A percentile compares a stretch with the other conserved stretches of the same genome.
phyloP scores from a whole-genome alignment of 1,140 invertebrate species.

The Papilio polyxenes region DNA sequence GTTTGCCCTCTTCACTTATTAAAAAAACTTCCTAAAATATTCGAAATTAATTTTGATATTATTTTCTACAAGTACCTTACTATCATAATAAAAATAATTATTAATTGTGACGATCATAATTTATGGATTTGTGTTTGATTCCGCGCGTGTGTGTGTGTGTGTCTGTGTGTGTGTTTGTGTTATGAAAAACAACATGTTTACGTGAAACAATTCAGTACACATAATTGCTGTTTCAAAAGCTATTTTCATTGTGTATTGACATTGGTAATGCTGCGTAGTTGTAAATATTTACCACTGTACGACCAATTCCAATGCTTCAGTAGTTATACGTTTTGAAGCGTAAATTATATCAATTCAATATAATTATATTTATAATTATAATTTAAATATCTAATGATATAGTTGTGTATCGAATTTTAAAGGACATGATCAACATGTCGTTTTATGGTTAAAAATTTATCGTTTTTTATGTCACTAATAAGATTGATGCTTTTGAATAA shows the following conservation, averaged over 20 bases:
- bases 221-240: slow-evolving; percentile 1
- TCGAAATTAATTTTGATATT: neutral
- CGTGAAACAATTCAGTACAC: slow-evolving; percentile 1
- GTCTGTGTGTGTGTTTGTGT: neutral
- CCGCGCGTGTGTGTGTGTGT: neutral
- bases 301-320: neutral
- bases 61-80: neutral
- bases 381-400: too few species aligned
- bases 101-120: neutral
- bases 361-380: too few species aligned
- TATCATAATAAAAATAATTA: neutral
- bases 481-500: neutral
- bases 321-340: neutral
- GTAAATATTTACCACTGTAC: slow-evolving; percentile 15
- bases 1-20: too few species aligned
- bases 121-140: neutral
- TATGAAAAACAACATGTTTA: neutral
- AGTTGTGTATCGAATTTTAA: neutral
- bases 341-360: neutral
- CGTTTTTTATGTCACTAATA: neutral
- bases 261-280: slow-evolving; percentile 14
- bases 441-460: neutral
- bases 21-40: neutral
- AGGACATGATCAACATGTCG: neutral
- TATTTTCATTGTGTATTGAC: slow-evolving; percentile 17